Conservation (phyloP, 2,888 invertebrate species). For the Hemistola chrysoprasaria region DNA sequence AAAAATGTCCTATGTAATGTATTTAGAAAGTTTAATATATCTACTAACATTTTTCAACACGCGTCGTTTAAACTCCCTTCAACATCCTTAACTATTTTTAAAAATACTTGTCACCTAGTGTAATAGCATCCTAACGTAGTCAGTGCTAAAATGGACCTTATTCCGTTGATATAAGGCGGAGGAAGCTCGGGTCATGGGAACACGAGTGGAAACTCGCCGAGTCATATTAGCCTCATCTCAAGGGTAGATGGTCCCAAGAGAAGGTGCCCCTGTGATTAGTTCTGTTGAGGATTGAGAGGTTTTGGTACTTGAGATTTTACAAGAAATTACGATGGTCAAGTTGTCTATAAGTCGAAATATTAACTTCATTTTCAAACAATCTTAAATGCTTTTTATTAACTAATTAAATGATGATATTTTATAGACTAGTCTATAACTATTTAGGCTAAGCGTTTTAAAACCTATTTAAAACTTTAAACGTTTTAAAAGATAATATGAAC, state of each 20-base stretch:
- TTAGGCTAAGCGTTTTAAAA: too few species aligned
- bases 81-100: slow-evolving; percentile 21
- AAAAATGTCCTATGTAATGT: too few species aligned
- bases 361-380: too few species aligned
- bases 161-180: slow-evolving; percentile 6
- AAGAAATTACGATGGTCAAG: too few species aligned
- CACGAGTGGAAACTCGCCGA: slow-evolving; percentile 54
- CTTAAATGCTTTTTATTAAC: too few species aligned
- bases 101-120: slow-evolving; percentile 31
- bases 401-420: too few species aligned
- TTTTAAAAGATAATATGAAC: too few species aligned
- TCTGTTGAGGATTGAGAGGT: slow-evolving; percentile 32
- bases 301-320: slow-evolving; percentile 47
- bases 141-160: slow-evolving; percentile 13
- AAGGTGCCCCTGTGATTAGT: slow-evolving; percentile 61
- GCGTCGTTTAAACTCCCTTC: slow-evolving; percentile 19
- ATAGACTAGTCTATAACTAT: too few species aligned
- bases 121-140: slow-evolving; percentile 23
- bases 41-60: slow-evolving; percentile 10
- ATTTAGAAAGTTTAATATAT: too few species aligned
- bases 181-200: slow-evolving; percentile 2
- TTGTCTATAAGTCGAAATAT: too few species aligned
- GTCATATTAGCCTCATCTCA: slow-evolving; percentile 75
- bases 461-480: too few species aligned
- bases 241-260: slow-evolving; percentile 58